These are phyloP conservation scores for Chromobotia macracanthus DNA, from an alignment of 2,797 vertebrate species.

Conservation along the genomic window DNA sequence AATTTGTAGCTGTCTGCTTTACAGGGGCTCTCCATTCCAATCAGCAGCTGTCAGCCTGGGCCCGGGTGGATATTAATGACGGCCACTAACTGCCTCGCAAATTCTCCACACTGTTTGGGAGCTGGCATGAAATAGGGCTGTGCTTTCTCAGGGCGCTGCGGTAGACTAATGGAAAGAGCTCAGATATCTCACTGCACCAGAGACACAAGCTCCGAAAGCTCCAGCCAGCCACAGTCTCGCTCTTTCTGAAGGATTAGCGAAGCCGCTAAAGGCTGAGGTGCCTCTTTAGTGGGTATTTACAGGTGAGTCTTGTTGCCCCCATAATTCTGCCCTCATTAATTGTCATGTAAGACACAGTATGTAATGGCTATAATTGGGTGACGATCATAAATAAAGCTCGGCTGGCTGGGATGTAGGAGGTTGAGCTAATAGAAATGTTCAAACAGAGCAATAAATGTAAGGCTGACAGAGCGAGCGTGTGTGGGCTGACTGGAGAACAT, in stretches of 20 bases:
- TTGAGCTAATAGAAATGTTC: constrained; percentile 73
- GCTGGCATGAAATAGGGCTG: constrained; percentile 78
- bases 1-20: constrained; percentile 80
- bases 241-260: constrained; percentile 52
- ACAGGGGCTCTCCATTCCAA: constrained; percentile 77
- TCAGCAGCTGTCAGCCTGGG: constrained; percentile 77
- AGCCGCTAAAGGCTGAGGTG: constrained; percentile 26
- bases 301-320: constrained; percentile 52
- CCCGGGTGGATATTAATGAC: constrained; percentile 79
- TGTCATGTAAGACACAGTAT: constrained; percentile 45
- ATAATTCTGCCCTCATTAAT: constrained; percentile 52
- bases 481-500: constrained; percentile 74
- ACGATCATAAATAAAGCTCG: constrained; percentile 67
- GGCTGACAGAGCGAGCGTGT: constrained; percentile 72
- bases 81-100: constrained; percentile 78
- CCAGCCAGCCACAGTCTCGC: constrained; percentile 45
- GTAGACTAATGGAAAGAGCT: constrained; percentile 72
- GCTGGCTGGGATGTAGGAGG: constrained; percentile 65
- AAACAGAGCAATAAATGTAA: constrained; percentile 66
- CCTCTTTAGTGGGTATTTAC: constrained; percentile 54
- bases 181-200: constrained; percentile 71
- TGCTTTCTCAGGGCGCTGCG: constrained; percentile 69
- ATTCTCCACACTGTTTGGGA: constrained; percentile 78
- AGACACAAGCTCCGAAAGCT: constrained; percentile 47
- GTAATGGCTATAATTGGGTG: constrained; percentile 45